Conservation (phyloP, 2,113 vertebrate species). For the Hypocryptadius cinnamomeus region DNA sequence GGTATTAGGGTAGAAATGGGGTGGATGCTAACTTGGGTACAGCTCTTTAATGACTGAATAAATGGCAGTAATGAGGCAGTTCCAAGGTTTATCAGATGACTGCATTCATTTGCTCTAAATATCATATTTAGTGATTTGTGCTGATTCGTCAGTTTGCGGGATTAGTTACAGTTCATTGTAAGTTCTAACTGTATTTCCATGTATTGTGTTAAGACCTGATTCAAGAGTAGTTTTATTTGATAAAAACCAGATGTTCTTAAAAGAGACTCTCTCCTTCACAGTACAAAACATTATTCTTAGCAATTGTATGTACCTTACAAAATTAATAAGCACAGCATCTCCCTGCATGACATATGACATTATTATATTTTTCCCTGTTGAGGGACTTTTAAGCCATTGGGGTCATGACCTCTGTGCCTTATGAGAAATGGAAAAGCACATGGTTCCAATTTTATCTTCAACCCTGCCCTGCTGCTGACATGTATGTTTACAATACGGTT, state of each 20-base stretch:
- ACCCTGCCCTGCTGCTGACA: conserved; percentile 63
- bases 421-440: conserved; percentile 63
- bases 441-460: conserved; percentile 68
- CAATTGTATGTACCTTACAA: conserved; percentile 60
- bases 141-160: conserved; percentile 66
- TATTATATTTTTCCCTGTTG: conserved; percentile 59
- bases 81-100: conserved; percentile 44
- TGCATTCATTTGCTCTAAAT: conserved; percentile 51
- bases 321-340: conserved; percentile 67
- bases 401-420: conserved; percentile 50
- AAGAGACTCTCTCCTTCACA: conserved; percentile 50
- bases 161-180: conserved; percentile 67
- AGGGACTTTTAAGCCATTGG: conserved; percentile 47
- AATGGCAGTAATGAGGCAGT: not conserved
- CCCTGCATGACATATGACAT: conserved; percentile 51
- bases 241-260: conserved; percentile 69
- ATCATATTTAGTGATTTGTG: conserved; percentile 61
- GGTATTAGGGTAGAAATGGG: not conserved
- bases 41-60: not conserved
- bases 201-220: conserved; percentile 63
- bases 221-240: conserved; percentile 64
- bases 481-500: conserved; percentile 65
- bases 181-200: conserved; percentile 66
- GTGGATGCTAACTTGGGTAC: not conserved
- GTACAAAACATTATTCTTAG: conserved; percentile 66